Evolutionary conservation across 1,140 invertebrate species (phyloP).

Genomic region (Drosophila nebulosa): DNA sequence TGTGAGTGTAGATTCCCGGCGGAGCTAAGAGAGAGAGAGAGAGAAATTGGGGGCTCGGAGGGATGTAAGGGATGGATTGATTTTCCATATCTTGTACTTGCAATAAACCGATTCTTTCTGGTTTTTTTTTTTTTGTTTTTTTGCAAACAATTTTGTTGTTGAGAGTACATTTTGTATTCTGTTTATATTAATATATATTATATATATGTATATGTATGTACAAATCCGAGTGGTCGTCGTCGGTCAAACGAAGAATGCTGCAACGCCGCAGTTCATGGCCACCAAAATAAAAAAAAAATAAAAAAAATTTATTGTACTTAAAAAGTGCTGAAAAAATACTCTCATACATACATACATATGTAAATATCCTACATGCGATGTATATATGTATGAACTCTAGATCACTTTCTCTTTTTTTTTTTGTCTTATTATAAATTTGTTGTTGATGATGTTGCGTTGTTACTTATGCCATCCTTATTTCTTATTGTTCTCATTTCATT

Average conservation of each 20-base stretch:
- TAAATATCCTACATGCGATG: no score
- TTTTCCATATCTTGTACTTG: not conserved
- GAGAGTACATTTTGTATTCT: constrained; percentile 13
- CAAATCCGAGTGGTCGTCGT: constrained; percentile 15
- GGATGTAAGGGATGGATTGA: not conserved
- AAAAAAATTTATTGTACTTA: not conserved
- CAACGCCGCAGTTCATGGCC: constrained; percentile 63
- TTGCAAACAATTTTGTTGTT: constrained; percentile 13
- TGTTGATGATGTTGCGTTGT: constrained; percentile 17
- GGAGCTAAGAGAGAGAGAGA: no score
- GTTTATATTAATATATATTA: constrained; percentile 38
- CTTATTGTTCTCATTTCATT: constrained; percentile 36
- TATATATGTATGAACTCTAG: not conserved
- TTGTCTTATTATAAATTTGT: not conserved
- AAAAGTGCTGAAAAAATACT: not conserved
- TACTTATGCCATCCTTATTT: constrained; percentile 24
- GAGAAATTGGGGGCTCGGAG: not conserved
- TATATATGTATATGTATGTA: not conserved
- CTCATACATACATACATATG: not conserved
- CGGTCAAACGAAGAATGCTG: constrained; percentile 36
- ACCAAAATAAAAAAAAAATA: not conserved
- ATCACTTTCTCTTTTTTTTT: not conserved
- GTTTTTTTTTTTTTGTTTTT: not conserved
- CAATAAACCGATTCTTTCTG: not conserved
- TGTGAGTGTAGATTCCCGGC: no score